Evolutionary conservation across 2,888 invertebrate genomes (phyloP).

Genomic region (Rotaria macrura): DNA sequence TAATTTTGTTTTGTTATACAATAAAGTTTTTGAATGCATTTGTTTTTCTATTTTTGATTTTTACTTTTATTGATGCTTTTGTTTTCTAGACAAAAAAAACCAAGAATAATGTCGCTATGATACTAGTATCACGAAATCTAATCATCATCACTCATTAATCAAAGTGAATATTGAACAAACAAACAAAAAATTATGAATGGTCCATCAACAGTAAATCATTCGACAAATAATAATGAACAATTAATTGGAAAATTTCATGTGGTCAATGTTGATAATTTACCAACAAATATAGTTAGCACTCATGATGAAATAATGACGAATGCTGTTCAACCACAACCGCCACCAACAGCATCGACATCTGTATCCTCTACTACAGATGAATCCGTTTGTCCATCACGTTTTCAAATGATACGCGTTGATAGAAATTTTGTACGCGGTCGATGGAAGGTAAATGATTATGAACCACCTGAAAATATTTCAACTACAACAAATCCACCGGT

Average conservation of each 20-base stretch:
- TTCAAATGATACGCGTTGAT: slow-evolving; percentile 18
- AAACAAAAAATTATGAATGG: not conserved
- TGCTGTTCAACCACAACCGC: not conserved
- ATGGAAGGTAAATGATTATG: slow-evolving; percentile 19
- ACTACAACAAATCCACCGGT: not conserved
- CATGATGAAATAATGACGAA: not conserved
- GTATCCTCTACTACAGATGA: not conserved
- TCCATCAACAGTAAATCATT: not conserved
- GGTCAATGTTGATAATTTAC: not conserved
- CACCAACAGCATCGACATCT: not conserved
- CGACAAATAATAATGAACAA: not conserved
- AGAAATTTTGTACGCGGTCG: slow-evolving; percentile 6
- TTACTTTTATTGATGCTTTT: too few species aligned
- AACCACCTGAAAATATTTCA: not conserved
- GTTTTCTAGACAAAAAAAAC: not conserved
- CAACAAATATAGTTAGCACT: not conserved
- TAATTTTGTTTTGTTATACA: not conserved
- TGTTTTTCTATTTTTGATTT: too few species aligned
- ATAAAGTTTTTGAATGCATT: not conserved
- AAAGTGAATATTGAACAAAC: not conserved
- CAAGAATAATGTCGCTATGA: not conserved
- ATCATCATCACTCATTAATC: not conserved
- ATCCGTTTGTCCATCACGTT: not conserved
- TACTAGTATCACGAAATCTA: not conserved
- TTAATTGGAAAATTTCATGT: not conserved